Conservation (phyloP, 2,113 vertebrate genomes). For the Tamias sibiricus region DNA sequence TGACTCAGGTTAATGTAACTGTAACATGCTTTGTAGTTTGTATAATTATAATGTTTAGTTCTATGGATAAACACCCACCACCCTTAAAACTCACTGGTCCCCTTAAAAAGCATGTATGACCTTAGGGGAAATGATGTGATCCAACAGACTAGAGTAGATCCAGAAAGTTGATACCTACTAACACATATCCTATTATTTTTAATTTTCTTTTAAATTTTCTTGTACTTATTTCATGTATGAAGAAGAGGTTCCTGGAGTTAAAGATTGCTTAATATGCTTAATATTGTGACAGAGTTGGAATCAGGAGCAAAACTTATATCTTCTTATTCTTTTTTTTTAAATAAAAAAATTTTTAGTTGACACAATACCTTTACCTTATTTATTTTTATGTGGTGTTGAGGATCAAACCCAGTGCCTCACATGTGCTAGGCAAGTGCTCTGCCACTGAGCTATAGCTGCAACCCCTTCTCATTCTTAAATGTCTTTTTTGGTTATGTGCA, state of each 20-base stretch:
- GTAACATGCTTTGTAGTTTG: not conserved
- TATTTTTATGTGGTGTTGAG: no score
- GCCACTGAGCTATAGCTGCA: no score
- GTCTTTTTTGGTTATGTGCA: not conserved
- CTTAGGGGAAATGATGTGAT: not conserved
- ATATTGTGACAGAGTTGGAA: not conserved
- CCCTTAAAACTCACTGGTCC: not conserved
- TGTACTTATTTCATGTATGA: not conserved
- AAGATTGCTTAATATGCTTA: not conserved
- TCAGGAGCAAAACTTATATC: not conserved
- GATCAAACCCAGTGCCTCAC: no score
- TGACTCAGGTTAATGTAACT: not conserved
- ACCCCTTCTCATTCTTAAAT: not conserved
- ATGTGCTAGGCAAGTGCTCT: no score
- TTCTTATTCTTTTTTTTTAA: not conserved
- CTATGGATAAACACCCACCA: not conserved
- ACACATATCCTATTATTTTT: not conserved
- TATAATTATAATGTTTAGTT: not conserved
- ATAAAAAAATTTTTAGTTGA: no score
- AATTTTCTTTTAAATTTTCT: not conserved
- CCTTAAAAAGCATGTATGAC: not conserved
- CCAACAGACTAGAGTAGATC: not conserved
- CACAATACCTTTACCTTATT: no score
- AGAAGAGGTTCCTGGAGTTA: not conserved
- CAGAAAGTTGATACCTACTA: not conserved